Evolutionary conservation across 2,888 invertebrate genomes (phyloP).

Genomic region (Pasiphila rectangulata): DNA sequence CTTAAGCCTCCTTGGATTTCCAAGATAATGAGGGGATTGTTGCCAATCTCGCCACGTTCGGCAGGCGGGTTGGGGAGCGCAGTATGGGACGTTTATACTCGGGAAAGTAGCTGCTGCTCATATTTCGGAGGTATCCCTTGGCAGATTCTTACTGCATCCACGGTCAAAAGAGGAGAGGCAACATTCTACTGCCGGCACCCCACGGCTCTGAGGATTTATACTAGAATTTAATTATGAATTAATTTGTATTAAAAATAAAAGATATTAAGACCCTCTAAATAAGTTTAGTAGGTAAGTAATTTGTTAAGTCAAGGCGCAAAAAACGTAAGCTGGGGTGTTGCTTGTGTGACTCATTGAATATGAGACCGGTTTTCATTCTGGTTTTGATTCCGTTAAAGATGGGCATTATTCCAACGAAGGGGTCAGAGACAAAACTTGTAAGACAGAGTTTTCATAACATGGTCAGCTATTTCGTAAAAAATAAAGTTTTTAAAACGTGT

Average conservation of each 20-base stretch:
- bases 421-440: constrained; percentile 39
- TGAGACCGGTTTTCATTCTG: constrained; percentile 56
- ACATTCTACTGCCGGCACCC: too few species aligned
- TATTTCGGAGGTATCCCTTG: too few species aligned
- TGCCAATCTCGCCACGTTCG: too few species aligned
- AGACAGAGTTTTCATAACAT: constrained; percentile 28
- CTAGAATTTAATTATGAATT: too few species aligned
- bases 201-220: too few species aligned
- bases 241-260: constrained; percentile 2
- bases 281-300: constrained; percentile 11
- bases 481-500: constrained; percentile 31
- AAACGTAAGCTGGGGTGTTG: constrained; percentile 30
- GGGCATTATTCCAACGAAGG: constrained; percentile 48
- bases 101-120: too few species aligned
- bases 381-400: constrained; percentile 56
- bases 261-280: constrained; percentile 3
- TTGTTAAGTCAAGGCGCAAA: constrained; percentile 20
- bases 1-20: too few species aligned
- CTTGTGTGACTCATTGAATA: constrained; percentile 47
- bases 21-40: too few species aligned
- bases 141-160: too few species aligned
- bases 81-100: too few species aligned
- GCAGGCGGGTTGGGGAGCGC: too few species aligned
- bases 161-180: too few species aligned
- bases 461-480: constrained; percentile 13